Evolutionary conservation across 2,888 invertebrate genomes (phyloP), one percentile per base, ranked within the genome.

Genomic region (Himalopsyche japonica): DNA sequence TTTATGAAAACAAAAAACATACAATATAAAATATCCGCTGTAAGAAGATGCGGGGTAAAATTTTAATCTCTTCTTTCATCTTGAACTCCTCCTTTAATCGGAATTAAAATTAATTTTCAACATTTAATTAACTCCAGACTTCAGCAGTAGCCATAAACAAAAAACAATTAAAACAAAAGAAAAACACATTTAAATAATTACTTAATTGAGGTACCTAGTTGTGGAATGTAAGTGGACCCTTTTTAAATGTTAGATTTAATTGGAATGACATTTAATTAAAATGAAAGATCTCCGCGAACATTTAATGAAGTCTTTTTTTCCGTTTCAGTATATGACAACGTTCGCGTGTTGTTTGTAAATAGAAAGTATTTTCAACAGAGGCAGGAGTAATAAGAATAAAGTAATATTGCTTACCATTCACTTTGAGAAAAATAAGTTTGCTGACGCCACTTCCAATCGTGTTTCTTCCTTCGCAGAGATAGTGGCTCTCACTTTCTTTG

Each of bases 381-480:
- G 15, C 43, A 15, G 43, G 5, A 43, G 43, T 15, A 43, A 43
- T 43, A 79, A 15, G 79, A 79, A 43, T 10, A 27, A 80, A 47
- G n/a, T 79, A 37, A 43, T 37, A 79, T 79, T 20, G 91, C 94
- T 93, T 92, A 97, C 97, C 97, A 90, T 97, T 97, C 82, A 97
- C 97, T 93, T 97, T 97, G 83, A 97, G 92, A 90, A 96, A 96
- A 88, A 98, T 96, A 82, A 98, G 96, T 92, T 98, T 98, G 93
- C 98, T 98, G 84, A 98, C 95, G 15, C 97, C 98, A 20, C 96
- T 95, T 0, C 97, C 98, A 87, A 98, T 97, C 88, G 96, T 96
- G 89, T 98, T 98, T 88, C 96, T 95, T n/a, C 97, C 97, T 89
- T 98, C 97, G 90, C 98, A 98, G 81, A 98, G 93, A 90, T 97